A percentile compares a stretch with the other conserved stretches of the same genome.
These are phyloP conservation scores for Mamestra configurata DNA, from an alignment of 1,140 invertebrate genomes.

Conservation along the genomic window DNA sequence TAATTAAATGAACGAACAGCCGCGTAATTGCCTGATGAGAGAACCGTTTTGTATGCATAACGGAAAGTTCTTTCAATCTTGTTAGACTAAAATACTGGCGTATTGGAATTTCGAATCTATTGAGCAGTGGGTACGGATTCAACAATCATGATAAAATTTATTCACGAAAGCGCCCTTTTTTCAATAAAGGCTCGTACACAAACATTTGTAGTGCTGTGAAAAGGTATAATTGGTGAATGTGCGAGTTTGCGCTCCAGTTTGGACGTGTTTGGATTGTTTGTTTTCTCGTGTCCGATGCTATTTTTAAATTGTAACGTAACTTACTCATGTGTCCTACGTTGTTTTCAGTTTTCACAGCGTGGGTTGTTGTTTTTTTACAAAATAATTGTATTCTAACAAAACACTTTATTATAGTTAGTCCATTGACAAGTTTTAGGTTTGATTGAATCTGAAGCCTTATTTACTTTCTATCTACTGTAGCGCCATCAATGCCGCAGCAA, in stretches of 20 bases:
- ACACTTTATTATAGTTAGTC: no score
- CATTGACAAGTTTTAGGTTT: no score
- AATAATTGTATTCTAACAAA: no score
- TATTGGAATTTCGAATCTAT: conserved; percentile 34
- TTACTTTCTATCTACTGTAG: no score
- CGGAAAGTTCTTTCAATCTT: conserved; percentile 54
- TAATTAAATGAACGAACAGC: conserved; percentile 7
- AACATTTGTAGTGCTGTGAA: conserved; percentile 40
- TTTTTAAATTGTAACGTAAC: neutral
- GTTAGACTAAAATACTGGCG: conserved; percentile 35
- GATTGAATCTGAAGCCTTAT: no score
- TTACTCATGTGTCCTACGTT: neutral
- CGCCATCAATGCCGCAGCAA: no score
- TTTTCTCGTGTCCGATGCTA: neutral
- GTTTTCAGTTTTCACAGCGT: neutral
- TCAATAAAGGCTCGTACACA: conserved; percentile 46
- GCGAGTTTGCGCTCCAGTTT: neutral
- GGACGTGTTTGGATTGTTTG: neutral
- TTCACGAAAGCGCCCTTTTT: conserved; percentile 53
- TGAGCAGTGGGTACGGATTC: conserved; percentile 44
- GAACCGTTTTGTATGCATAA: conserved; percentile 54
- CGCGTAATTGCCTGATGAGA: conserved; percentile 33
- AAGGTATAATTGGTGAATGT: conserved; percentile 11
- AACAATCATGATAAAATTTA: conserved; percentile 53
- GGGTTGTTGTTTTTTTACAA: neutral